Base-by-base conservation (phyloP, 1,140 invertebrate genomes). In the Cylas formicarius region DNA sequence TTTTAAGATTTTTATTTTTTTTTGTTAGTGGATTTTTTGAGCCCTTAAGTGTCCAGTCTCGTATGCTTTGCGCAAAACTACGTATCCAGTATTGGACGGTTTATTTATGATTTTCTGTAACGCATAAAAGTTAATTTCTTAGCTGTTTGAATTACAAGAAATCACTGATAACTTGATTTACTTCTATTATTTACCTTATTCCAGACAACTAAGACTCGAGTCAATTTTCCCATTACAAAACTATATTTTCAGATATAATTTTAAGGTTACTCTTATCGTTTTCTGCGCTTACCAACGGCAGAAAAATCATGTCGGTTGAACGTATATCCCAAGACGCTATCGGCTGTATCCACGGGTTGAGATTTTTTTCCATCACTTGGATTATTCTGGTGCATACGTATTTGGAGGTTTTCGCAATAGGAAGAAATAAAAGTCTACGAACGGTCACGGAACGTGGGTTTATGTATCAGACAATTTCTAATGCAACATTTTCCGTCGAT, bases 371-470 rank as follows among this genome's bases (percentile, higher is more conserved):
- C 6, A 77, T 93, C 42, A 73, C 80, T 1, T 94, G 90, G 90
- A 88, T 93, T n/a, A 86, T 94, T 47, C 76, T 93, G 73, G 90
- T 91, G 3, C 90, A 95, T 62, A 87, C 86, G 0, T 90, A 88
- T 65, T 69, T 88, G 11, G 80, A 86, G 57, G 75, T 86, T 24
- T 88, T 85, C 67, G 76, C 78, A 35, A 80, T 88, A 16, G 77
- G 81, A 13, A 82, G 84, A 69, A 81, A 82, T 65, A 81, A 87
- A 72, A 80, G 75, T n/a, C 67, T 83, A 56, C 72, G 84, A 40
- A 77, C 75, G 2, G 72, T 88, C 48, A 82, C 82, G 2, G 86
- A 90, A 61, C 72, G 82, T 38, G 82, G 81, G 52, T 81, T 87
- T 56, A 74, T 83, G 68, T 89, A 86, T 61, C 85, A 88, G 64